These are phyloP conservation scores for Galendromus occidentalis DNA, from an alignment of 1,140 invertebrate species.

Conservation along the genomic window DNA sequence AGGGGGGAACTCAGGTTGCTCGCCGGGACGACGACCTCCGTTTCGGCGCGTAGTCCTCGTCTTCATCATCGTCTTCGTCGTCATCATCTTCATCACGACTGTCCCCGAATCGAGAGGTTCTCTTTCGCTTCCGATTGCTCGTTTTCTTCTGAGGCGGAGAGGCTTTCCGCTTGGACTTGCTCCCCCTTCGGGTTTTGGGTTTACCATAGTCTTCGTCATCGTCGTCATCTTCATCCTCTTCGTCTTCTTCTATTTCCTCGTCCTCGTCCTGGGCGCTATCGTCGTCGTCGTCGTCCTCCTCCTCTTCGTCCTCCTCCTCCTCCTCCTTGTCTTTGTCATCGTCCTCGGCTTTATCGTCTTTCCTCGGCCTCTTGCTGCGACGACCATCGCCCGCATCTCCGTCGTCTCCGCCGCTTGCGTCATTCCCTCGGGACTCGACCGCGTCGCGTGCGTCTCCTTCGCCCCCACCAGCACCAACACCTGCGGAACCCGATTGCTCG, in stretches of 20 bases:
- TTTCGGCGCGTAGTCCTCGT: conserved; percentile 5
- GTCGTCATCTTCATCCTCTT: neutral
- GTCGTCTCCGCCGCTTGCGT: neutral
- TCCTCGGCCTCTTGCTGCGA: too few species aligned
- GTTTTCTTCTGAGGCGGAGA: neutral
- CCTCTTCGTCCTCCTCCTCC: neutral
- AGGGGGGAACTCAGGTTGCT: too few species aligned
- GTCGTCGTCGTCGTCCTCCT: neutral
- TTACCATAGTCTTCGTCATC: conserved; percentile 6
- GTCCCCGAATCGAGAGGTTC: neutral
- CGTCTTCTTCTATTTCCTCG: neutral
- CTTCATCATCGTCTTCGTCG: neutral
- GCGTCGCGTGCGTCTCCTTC: neutral
- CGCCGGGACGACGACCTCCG: neutral
- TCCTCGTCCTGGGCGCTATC: neutral
- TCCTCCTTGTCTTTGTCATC: neutral
- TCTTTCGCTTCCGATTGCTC: neutral
- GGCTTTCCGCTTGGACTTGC: neutral
- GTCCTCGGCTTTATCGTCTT: neutral
- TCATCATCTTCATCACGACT: neutral
- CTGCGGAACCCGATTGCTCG: neutral
- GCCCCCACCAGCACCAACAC: neutral
- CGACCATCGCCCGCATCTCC: too few species aligned
- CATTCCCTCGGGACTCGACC: neutral
- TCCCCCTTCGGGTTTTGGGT: neutral